These are phyloP conservation scores for Isaurus tuberculatus DNA, from an alignment of 92 coral and sea anemone genomes.

Conservation along the genomic window DNA sequence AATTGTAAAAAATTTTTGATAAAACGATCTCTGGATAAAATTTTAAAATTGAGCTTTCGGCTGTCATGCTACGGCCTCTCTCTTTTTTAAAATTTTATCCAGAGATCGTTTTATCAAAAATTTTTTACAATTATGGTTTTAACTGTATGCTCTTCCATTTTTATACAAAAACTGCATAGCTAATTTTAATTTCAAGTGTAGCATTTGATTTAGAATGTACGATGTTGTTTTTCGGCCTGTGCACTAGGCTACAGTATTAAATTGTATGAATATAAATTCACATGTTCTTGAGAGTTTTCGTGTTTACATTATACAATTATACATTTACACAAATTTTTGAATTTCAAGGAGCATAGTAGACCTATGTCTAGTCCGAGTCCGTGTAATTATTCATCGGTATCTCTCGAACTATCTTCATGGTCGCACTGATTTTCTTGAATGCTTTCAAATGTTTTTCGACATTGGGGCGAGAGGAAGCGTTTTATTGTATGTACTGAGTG, in stretches of 20 bases:
- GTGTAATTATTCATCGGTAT: neutral
- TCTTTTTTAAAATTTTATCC: too few species aligned
- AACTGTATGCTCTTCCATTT: too few species aligned
- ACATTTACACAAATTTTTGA: neutral
- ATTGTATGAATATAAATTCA: neutral
- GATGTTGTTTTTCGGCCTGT: neutral
- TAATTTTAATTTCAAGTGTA: neutral
- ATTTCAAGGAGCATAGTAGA: neutral
- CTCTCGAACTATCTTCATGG: too few species aligned
- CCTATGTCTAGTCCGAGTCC: too few species aligned
- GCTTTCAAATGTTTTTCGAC: neutral
- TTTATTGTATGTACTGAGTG: neutral
- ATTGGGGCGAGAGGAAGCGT: neutral
- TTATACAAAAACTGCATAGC: neutral
- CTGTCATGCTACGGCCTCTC: too few species aligned
- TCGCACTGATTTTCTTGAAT: too few species aligned
- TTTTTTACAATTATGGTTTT: too few species aligned
- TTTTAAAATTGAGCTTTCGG: too few species aligned
- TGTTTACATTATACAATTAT: neutral
- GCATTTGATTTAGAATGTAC: neutral
- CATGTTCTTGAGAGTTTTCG: neutral
- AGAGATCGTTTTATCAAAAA: too few species aligned
- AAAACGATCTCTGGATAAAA: too few species aligned
- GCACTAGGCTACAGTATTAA: neutral
- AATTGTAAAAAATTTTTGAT: too few species aligned